A percentile compares a stretch with the other conserved stretches of the same genome.
Conservation (phyloP, 2,797 vertebrate species). For the Coranthus polyacanthus region DNA sequence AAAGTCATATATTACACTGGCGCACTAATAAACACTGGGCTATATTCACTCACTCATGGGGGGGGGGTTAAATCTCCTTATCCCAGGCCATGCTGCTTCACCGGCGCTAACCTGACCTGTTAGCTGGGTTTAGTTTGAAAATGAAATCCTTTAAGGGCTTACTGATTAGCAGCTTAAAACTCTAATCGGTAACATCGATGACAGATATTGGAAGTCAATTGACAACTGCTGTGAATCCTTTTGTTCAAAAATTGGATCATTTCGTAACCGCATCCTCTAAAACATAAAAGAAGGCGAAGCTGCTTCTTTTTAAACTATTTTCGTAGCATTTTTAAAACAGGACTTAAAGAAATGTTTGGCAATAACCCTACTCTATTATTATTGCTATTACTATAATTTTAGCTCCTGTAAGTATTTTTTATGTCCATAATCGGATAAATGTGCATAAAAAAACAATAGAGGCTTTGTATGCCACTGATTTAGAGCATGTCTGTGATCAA, state of each 20-base stretch:
- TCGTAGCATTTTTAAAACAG: not conserved
- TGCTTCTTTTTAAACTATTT: no score
- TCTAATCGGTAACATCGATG: constrained; percentile 61
- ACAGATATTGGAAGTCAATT: constrained; percentile 38
- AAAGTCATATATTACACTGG: constrained; percentile 80
- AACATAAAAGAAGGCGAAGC: no score
- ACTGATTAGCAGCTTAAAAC: constrained; percentile 67
- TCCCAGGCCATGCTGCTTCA: constrained; percentile 66
- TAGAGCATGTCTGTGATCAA: constrained; percentile 38
- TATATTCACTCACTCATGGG: constrained; percentile 48
- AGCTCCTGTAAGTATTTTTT: constrained; percentile 21
- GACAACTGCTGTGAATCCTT: not conserved
- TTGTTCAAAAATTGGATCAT: no score
- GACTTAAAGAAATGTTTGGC: constrained; percentile 22
- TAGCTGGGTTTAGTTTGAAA: constrained; percentile 74
- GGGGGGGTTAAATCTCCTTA: constrained; percentile 76
- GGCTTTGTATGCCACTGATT: constrained; percentile 51
- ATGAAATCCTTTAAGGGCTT: constrained; percentile 72
- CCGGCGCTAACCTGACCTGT: constrained; percentile 69
- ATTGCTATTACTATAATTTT: constrained; percentile 1
- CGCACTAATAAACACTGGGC: constrained; percentile 74
- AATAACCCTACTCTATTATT: not conserved
- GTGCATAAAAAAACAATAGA: constrained; percentile 41
- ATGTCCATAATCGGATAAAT: constrained; percentile 38
- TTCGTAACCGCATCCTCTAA: no score